Percentiles rank a stretch among this genome's conserved stretches.
Conservation (phyloP, 2,888 invertebrate species). For the Nipponacmea schrenckii region DNA sequence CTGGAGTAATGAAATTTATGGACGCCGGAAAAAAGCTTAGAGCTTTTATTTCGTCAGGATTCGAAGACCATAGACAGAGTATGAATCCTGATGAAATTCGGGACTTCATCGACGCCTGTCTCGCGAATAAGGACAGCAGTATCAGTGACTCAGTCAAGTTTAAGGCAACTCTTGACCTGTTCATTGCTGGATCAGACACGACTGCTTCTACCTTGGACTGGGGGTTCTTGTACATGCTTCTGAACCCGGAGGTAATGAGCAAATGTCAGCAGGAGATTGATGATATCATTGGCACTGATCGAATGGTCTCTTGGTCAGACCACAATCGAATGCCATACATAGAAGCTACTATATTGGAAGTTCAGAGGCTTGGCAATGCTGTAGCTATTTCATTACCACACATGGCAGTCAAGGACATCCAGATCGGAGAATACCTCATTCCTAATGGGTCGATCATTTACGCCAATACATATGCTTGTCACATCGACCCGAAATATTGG, state of each 20-base stretch:
- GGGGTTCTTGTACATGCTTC: not conserved
- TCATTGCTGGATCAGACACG: not conserved
- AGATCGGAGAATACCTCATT: not conserved
- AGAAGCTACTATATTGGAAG: not conserved
- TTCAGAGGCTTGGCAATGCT: not conserved
- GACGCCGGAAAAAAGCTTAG: not conserved
- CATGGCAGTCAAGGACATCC: not conserved
- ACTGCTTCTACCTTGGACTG: not conserved
- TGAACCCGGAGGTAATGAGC: not conserved
- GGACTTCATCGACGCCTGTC: not conserved
- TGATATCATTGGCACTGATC: not conserved
- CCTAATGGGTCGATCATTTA: not conserved
- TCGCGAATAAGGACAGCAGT: too few species aligned
- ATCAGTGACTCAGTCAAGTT: not conserved
- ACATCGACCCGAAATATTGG: not conserved
- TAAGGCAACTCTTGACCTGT: not conserved
- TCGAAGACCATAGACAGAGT: not conserved
- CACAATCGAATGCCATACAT: not conserved
- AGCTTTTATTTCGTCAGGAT: not conserved
- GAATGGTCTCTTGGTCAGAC: not conserved
- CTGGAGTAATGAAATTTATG: not conserved
- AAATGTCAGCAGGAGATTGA: slow-evolving; percentile 1
- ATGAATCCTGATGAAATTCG: not conserved
- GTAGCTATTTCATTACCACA: not conserved
- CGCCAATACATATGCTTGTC: not conserved